A percentile compares a stretch with the other conserved stretches of the same genome.
Evolutionary conservation across 2,113 vertebrate species (phyloP).

Genomic region (Spizaetus ornatus): DNA sequence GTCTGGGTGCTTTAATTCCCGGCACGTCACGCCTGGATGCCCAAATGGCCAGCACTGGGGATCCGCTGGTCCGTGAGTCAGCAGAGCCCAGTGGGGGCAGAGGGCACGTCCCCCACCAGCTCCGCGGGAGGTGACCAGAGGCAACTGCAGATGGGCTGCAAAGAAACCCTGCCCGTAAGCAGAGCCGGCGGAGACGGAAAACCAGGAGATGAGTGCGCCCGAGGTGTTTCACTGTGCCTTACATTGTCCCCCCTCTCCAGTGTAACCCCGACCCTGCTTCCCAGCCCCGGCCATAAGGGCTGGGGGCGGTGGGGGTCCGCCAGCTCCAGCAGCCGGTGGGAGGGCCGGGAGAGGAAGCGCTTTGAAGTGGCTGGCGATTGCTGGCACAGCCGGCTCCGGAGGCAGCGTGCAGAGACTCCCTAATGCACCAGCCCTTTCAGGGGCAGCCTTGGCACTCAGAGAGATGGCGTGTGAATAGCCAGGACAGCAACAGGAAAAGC

Average conservation of each 20-base stretch:
- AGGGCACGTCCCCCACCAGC: neutral
- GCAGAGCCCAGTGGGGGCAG: neutral
- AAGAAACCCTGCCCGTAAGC: neutral
- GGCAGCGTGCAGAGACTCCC: conserved; percentile 35
- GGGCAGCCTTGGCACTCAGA: conserved; percentile 43
- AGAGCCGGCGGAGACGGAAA: neutral
- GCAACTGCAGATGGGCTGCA: neutral
- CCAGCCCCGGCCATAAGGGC: neutral
- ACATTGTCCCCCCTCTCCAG: neutral
- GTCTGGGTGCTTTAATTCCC: neutral
- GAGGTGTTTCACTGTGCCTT: neutral
- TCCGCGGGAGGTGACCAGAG: neutral
- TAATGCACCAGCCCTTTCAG: conserved; percentile 40
- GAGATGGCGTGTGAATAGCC: conserved; percentile 41
- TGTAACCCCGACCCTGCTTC: neutral
- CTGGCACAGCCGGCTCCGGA: conserved; percentile 62
- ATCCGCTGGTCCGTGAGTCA: neutral
- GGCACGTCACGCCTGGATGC: neutral
- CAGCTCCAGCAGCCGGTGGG: conserved; percentile 3
- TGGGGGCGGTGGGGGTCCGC: neutral
- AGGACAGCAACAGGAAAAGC: conserved; percentile 55
- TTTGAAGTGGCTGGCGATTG: conserved; percentile 54
- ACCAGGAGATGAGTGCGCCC: rapidly evolving
- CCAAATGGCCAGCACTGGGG: neutral
- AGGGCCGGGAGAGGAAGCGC: conserved; percentile 53